A percentile compares a stretch with the other conserved stretches of the same genome.
These are phyloP conservation scores for Megaceryle alcyon DNA, from an alignment of 2,797 vertebrate species.

Conservation along the genomic window DNA sequence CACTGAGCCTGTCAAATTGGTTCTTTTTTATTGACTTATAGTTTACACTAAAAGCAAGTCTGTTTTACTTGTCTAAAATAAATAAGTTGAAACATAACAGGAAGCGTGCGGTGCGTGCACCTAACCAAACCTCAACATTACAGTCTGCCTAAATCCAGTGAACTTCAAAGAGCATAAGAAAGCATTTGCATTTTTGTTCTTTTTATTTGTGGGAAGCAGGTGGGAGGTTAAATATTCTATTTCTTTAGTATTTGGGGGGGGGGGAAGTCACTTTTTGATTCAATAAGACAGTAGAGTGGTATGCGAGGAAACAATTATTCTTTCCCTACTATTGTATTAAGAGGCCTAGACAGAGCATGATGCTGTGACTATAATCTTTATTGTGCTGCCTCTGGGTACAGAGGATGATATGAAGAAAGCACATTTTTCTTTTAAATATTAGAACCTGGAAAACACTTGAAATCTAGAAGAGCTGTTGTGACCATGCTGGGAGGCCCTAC, in stretches of 20 bases:
- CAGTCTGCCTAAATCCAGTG: background rate
- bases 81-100: background rate
- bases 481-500: background rate
- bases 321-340: background rate
- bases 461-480: constrained; percentile 10
- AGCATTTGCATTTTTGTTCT: constrained; percentile 2
- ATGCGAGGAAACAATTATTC: background rate
- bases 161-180: constrained; percentile 41
- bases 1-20: background rate
- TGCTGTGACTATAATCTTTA: background rate
- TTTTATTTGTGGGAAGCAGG: constrained; percentile 15
- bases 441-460: background rate
- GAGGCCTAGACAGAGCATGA: background rate
- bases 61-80: constrained; percentile 36
- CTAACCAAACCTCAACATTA: background rate
- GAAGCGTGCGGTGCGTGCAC: background rate
- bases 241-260: background rate
- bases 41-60: constrained; percentile 9
- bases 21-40: background rate
- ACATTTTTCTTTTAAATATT: background rate
- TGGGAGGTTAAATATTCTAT: constrained; percentile 22
- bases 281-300: background rate
- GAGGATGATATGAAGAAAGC: background rate
- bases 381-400: background rate
- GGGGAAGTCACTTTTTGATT: background rate